A percentile compares a stretch with the other conserved stretches of the same genome.
Evolutionary conservation across 2,888 invertebrate genomes (phyloP).

Genomic region (Agrochola lychnidis): DNA sequence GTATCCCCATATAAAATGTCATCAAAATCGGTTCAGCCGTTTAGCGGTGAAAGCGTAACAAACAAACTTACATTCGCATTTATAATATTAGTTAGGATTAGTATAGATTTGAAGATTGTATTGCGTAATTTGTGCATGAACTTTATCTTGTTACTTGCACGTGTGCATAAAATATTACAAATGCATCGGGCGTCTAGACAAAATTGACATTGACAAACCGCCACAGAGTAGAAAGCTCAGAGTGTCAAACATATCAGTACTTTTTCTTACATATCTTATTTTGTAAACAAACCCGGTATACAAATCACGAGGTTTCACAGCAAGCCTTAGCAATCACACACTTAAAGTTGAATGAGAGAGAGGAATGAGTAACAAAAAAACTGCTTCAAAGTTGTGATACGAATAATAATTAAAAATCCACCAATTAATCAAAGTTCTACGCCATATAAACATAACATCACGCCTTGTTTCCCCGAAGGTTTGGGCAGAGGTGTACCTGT

Average conservation of each 20-base stretch:
- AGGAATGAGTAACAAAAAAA: too few relatives aligned
- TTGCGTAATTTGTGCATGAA: conserved; percentile 6
- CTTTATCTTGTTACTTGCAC: neutral
- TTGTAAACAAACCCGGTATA: conserved; percentile 7
- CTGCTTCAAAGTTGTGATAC: too few relatives aligned
- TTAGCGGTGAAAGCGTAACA: too few relatives aligned
- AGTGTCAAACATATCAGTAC: conserved; percentile 1
- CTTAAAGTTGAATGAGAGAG: neutral
- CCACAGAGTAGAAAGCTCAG: conserved; percentile 42
- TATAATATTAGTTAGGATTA: too few relatives aligned
- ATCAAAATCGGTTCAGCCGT: too few relatives aligned
- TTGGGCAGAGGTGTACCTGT: too few relatives aligned
- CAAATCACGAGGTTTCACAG: neutral
- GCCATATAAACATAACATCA: too few relatives aligned
- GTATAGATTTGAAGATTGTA: conserved; percentile 6
- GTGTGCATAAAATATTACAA: conserved; percentile 6
- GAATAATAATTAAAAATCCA: too few relatives aligned
- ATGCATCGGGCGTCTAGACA: conserved; percentile 33
- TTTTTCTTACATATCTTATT: neutral
- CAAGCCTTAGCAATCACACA: neutral
- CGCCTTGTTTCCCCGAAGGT: too few relatives aligned
- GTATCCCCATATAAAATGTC: too few relatives aligned
- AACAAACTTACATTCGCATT: too few relatives aligned
- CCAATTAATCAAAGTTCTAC: too few relatives aligned
- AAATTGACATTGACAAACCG: conserved; percentile 48